These are phyloP conservation scores for Riptortus pedestris DNA, from an alignment of 1,140 invertebrate species.

Conservation along the genomic window DNA sequence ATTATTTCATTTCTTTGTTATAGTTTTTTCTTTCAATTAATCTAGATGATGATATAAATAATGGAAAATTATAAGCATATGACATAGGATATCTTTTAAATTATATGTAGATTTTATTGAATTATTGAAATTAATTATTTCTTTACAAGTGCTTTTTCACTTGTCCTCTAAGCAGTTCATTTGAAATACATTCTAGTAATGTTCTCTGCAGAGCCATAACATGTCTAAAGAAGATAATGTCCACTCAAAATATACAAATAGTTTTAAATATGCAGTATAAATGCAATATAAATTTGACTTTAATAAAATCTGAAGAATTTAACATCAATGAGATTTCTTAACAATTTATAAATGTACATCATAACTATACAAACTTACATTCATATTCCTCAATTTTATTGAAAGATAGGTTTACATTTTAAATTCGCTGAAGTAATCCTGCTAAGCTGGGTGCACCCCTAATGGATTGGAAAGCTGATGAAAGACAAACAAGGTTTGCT, in stretches of 20 bases:
- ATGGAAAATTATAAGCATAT: neutral
- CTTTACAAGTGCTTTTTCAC: too few species aligned
- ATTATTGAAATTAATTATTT: too few species aligned
- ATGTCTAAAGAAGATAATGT: too few species aligned
- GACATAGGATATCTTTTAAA: too few species aligned
- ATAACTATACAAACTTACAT: neutral
- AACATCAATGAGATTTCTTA: neutral
- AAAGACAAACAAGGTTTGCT: constrained; percentile 6
- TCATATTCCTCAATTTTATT: neutral
- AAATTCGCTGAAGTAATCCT: neutral
- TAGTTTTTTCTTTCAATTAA: neutral
- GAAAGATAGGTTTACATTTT: neutral
- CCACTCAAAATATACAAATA: too few species aligned
- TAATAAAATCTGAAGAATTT: neutral
- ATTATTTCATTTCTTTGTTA: neutral
- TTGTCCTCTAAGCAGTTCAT: too few species aligned
- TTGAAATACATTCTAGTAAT: too few species aligned
- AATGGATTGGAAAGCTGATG: constrained; percentile 13
- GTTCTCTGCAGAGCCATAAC: too few species aligned
- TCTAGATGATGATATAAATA: neutral
- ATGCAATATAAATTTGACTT: neutral
- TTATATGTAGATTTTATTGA: too few species aligned
- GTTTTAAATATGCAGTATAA: neutral
- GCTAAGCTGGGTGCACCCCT: neutral
- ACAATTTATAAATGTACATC: neutral